Evolutionary conservation across 2,797 vertebrate genomes (phyloP).

Genomic region (Champsocephalus esox): DNA sequence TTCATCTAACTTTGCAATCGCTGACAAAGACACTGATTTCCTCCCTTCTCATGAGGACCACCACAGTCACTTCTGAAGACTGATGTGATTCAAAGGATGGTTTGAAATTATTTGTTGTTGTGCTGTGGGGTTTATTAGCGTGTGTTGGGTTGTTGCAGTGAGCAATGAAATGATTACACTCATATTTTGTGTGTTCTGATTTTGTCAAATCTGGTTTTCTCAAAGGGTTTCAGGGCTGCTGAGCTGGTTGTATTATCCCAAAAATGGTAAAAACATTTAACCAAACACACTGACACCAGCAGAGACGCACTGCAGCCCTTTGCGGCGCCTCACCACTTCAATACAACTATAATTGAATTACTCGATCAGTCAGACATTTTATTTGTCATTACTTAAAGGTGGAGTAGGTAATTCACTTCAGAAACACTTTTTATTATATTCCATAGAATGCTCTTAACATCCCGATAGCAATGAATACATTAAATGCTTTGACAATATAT

Average conservation of each 20-base stretch:
- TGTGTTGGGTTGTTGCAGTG: conserved; percentile 10
- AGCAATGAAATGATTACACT: background rate
- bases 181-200: conserved; percentile 30
- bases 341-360: background rate
- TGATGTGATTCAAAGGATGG: conserved; percentile 27
- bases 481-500: too few relatives aligned
- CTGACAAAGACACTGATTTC: conserved; percentile 33
- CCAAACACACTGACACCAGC: conserved; percentile 17
- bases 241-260: conserved; percentile 14
- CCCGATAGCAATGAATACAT: too few relatives aligned
- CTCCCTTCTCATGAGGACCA: conserved; percentile 3
- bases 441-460: too few relatives aligned
- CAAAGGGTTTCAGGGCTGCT: conserved; percentile 56
- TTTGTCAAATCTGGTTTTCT: conserved; percentile 30
- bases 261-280: conserved; percentile 12
- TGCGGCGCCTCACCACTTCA: conserved; percentile 26
- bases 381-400: background rate
- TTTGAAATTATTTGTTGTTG: conserved; percentile 27
- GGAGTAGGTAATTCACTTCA: too few relatives aligned
- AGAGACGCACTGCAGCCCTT: conserved; percentile 60
- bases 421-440: too few relatives aligned
- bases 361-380: background rate
- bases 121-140: conserved; percentile 24
- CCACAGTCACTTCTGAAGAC: conserved; percentile 23
- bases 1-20: conserved; percentile 39